Evolutionary conservation across 2,797 vertebrate genomes (phyloP), one percentile per base, ranked within the genome.

Genomic region (Sternarchorhynchus goeldii): DNA sequence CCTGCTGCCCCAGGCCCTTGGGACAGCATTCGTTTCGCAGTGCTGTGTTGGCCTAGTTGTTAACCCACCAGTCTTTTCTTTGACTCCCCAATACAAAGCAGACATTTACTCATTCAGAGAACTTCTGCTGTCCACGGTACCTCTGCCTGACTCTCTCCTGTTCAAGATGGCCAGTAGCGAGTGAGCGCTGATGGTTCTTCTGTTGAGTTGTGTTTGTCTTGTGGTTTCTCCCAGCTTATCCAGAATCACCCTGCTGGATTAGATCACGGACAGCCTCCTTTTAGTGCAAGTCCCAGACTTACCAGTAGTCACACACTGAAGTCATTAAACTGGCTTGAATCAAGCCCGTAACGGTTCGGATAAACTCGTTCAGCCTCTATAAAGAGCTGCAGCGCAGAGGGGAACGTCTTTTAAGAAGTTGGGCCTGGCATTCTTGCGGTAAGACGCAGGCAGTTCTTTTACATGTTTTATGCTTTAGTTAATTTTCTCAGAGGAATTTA

Each of bases 261-360:
- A 80, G 63, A 84, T 84, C 79, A 85, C 80, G 82, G 85, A 71
- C 77, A 83, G 73, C 81, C 68, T 81, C 82, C 55, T 84, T 84
- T 87, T 79, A 86, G 89, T 86, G 82, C 81, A 70, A 81, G 74
- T 79, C 78, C 85, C 82, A 85, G 75, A 88, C 89, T 91, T 90
- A 91, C 88, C 90, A 91, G 90, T 89, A 91, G 92, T 91, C 86
- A 82, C 93, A 93, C 88, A 91, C 75, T 94, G 92, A 92, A 92
- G 87, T 88, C 87, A 92, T 94, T 93, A 92, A 88, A 88, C 87
- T 83, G 87, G 88, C 86, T 89, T 77, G 77, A 90, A 89, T 93
- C 85, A 92, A 91, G 87, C 90, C 90, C 86, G 83, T 86, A 88
- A 87, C 89, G 81, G 88, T 91, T 92, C 91, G 92, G 90, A 73